phyloP scores from a whole-genome alignment of 2,113 vertebrate genomes.

The Crocuta crocuta region DNA sequence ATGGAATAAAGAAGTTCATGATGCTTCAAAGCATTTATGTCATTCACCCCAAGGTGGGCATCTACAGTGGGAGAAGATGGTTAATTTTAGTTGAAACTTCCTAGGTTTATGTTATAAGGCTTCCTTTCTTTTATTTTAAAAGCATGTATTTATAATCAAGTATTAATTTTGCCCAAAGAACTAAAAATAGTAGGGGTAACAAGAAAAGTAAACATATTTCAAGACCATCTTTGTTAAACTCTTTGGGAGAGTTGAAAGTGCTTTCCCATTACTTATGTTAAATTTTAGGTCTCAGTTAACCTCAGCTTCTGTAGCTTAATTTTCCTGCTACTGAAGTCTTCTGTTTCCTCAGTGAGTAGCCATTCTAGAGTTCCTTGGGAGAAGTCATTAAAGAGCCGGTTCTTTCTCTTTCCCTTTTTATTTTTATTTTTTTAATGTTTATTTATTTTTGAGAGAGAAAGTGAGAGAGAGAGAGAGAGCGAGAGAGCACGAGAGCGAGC shows the following conservation, averaged over 20 bases:
- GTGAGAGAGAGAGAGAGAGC: no score
- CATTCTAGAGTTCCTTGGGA: neutral
- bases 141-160: neutral
- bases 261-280: neutral
- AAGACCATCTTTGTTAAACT: neutral
- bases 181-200: slow-evolving; percentile 27
- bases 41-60: neutral
- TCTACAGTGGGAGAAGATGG: neutral
- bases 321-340: neutral
- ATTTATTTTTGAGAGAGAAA: no score
- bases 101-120: neutral
- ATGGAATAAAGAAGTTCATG: neutral
- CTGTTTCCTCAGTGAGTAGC: neutral
- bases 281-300: slow-evolving; percentile 31
- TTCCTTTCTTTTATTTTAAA: slow-evolving; percentile 42
- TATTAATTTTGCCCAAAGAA: slow-evolving; percentile 6
- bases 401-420: neutral
- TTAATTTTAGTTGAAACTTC: neutral
- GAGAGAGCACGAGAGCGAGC: no score
- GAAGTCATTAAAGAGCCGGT: neutral
- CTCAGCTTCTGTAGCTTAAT: neutral
- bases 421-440: no score
- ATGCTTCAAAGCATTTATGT: neutral
- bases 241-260: neutral
- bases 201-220: slow-evolving; percentile 29